Evolutionary conservation across 1,140 invertebrate species (phyloP).

Genomic region (Melipona quadrifasciata): DNA sequence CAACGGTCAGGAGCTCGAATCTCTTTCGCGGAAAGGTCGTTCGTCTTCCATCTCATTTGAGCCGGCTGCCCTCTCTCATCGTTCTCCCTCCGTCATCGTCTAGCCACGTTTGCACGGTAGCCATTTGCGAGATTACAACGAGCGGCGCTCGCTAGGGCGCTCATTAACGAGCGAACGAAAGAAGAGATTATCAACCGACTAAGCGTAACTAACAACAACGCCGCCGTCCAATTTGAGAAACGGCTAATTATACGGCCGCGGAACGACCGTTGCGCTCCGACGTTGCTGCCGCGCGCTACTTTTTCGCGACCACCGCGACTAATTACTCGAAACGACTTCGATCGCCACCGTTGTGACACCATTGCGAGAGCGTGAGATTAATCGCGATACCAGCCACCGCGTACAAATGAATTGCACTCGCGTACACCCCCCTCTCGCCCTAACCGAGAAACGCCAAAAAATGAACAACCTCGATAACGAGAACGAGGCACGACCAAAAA

Average conservation of each 20-base stretch:
- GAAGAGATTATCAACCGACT: conserved; percentile 62
- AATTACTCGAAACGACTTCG: conserved; percentile 40
- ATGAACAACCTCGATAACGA: background rate
- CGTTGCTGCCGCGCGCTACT: background rate
- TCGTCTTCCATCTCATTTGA: conserved; percentile 29
- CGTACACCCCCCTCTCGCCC: background rate
- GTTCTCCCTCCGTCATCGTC: conserved; percentile 43
- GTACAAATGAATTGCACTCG: conserved; percentile 37
- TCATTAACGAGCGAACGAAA: conserved; percentile 52
- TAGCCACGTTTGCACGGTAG: conserved; percentile 45
- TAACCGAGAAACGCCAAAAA: background rate
- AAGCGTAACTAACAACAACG: conserved; percentile 78
- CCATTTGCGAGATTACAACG: conserved; percentile 49
- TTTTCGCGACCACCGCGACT: conserved; percentile 10
- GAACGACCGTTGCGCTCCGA: background rate
- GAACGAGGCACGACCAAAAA: too few relatives aligned
- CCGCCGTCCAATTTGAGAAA: conserved; percentile 79
- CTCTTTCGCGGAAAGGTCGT: conserved; percentile 1
- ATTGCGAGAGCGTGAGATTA: conserved; percentile 26
- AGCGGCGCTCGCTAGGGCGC: conserved; percentile 20
- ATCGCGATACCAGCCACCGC: conserved; percentile 19
- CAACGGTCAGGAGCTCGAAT: background rate
- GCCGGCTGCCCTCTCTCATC: conserved; percentile 14
- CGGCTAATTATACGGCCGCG: conserved; percentile 47
- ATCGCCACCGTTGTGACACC: conserved; percentile 43